Conservation (phyloP, 1,140 invertebrate species). For the Eupristina koningsbergeri region DNA sequence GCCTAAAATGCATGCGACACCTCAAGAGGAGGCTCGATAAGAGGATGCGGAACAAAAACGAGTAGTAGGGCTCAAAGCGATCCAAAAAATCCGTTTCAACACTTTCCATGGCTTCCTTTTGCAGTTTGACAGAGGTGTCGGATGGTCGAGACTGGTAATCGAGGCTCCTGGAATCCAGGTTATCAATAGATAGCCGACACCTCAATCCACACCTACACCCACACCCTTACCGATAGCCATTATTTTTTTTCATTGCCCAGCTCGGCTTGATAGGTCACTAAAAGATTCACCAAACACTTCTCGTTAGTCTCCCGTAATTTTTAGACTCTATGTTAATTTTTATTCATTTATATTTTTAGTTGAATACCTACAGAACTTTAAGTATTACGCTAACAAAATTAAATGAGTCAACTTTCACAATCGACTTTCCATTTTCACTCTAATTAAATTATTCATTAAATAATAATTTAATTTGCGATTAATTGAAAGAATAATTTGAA, state of each 20-base stretch:
- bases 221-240: too few relatives aligned
- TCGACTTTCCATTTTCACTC: too few relatives aligned
- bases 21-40: constrained; percentile 50
- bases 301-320: background rate
- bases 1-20: constrained; percentile 60
- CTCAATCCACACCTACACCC: background rate
- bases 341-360: background rate
- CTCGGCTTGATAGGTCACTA: background rate
- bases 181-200: constrained; percentile 9
- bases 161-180: too few relatives aligned
- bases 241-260: background rate
- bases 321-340: background rate
- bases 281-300: background rate
- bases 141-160: too few relatives aligned
- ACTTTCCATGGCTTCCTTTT: too few relatives aligned
- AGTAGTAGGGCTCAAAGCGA: too few relatives aligned
- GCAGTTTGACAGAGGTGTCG: too few relatives aligned
- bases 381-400: background rate
- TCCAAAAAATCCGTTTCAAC: too few relatives aligned
- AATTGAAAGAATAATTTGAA: too few relatives aligned
- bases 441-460: too few relatives aligned
- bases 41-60: background rate
- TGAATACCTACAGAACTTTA: background rate
- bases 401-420: background rate
- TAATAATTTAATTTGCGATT: too few relatives aligned